These are phyloP conservation scores for Epinotia nisella DNA, from an alignment of 2,888 invertebrate species.

Conservation along the genomic window DNA sequence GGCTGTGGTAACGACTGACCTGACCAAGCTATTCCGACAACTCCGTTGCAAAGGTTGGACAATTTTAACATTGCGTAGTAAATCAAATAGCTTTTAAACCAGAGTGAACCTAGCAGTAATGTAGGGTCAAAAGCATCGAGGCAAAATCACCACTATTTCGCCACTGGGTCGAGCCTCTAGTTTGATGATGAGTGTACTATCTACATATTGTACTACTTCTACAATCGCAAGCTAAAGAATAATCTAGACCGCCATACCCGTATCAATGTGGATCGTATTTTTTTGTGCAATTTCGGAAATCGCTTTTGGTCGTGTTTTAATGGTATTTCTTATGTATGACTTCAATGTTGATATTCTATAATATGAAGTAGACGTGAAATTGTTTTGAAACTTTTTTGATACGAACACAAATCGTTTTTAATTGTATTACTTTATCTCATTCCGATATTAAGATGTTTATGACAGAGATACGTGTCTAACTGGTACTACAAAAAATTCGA, in stretches of 20 bases:
- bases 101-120: background rate
- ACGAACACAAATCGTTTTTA: background rate
- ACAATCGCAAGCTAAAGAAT: no score
- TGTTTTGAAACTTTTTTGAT: background rate
- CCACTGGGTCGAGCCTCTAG: no score
- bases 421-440: background rate
- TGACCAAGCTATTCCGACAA: background rate
- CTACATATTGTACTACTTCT: no score
- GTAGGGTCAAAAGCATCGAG: background rate
- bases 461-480: background rate
- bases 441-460: background rate
- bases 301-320: background rate
- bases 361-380: no score
- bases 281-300: background rate
- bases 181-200: no score
- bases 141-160: no score
- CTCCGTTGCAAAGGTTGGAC: slow-evolving; percentile 8
- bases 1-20: slow-evolving; percentile 68
- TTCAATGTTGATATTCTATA: no score
- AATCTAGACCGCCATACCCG: no score
- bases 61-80: slow-evolving; percentile 1
- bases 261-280: no score
- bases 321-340: background rate
- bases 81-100: background rate
- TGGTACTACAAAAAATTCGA: slow-evolving; percentile 2